Percentiles rank a stretch among this genome's conserved stretches.
Evolutionary conservation across 2,113 vertebrate species (phyloP).

Genomic region (Eptesicus fuscus): DNA sequence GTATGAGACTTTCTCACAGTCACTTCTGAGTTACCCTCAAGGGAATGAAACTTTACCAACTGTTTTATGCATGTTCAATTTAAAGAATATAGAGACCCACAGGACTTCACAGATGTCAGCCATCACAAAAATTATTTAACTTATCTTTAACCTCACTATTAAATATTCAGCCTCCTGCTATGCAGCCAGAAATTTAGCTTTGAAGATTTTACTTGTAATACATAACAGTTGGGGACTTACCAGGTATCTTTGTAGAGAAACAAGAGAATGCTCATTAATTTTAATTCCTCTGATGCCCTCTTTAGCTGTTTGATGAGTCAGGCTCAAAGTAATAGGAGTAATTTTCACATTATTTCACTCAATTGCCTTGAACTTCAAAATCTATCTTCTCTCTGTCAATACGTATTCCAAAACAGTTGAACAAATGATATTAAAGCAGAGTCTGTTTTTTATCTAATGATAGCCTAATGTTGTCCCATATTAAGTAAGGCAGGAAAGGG

Average conservation of each 20-base stretch:
- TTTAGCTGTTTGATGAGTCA: constrained; percentile 4
- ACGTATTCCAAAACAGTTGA: not conserved
- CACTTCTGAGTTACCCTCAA: not conserved
- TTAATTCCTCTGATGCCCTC: not conserved
- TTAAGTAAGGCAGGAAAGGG: not conserved
- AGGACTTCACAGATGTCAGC: constrained; percentile 16
- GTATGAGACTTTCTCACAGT: not conserved
- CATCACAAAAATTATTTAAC: constrained; percentile 38
- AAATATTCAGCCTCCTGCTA: constrained; percentile 35
- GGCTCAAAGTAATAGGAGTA: not conserved
- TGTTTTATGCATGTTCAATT: not conserved
- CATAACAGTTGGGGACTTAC: not conserved
- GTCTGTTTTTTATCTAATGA: not conserved
- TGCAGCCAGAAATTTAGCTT: constrained; percentile 31
- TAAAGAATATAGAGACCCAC: not conserved
- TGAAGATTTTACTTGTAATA: constrained; percentile 58
- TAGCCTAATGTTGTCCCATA: not conserved
- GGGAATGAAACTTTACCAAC: constrained; percentile 26
- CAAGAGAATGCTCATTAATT: constrained; percentile 36
- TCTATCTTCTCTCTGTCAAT: not conserved
- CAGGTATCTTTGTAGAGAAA: constrained; percentile 27
- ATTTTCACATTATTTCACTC: constrained; percentile 37
- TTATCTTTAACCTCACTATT: constrained; percentile 41
- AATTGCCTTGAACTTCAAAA: constrained; percentile 1
- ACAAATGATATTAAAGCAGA: constrained; percentile 3